Conservation (phyloP, 2,797 vertebrate species). For the Bucorvus abyssinicus region DNA sequence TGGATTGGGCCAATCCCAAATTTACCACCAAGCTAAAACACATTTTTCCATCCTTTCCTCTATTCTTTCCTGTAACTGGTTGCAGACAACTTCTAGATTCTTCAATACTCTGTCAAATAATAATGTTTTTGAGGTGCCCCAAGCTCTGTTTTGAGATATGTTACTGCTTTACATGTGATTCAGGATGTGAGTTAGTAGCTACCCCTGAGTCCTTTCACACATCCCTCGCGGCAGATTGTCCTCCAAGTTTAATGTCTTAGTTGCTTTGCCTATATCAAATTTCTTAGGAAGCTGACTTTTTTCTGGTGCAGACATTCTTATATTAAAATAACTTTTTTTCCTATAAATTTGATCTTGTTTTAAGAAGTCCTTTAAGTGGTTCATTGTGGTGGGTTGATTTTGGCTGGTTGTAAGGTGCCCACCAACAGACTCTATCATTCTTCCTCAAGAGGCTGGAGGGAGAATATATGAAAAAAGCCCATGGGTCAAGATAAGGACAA, state of each 20-base stretch:
- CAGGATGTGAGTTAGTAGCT: neutral
- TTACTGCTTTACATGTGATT: neutral
- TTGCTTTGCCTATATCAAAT: neutral
- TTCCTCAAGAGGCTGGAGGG: neutral
- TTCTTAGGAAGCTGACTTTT: neutral
- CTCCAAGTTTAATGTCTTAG: neutral
- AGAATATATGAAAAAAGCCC: neutral
- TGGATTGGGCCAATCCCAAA: neutral
- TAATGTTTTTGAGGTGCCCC: neutral
- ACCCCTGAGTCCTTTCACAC: neutral
- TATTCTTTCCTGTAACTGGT: neutral
- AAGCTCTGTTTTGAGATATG: fast-evolving
- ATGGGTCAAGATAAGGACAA: neutral
- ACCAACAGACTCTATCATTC: neutral
- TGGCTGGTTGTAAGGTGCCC: neutral
- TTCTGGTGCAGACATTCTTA: neutral
- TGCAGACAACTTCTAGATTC: neutral
- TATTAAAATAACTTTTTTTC: neutral
- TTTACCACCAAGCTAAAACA: neutral
- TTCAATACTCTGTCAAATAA: neutral
- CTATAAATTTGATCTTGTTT: neutral
- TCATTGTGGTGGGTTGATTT: neutral
- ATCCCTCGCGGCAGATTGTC: neutral
- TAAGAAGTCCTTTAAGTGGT: neutral
- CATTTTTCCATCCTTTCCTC: neutral